phyloP scores from a whole-genome alignment of 2,113 vertebrate species.

The Panthera uncia region DNA sequence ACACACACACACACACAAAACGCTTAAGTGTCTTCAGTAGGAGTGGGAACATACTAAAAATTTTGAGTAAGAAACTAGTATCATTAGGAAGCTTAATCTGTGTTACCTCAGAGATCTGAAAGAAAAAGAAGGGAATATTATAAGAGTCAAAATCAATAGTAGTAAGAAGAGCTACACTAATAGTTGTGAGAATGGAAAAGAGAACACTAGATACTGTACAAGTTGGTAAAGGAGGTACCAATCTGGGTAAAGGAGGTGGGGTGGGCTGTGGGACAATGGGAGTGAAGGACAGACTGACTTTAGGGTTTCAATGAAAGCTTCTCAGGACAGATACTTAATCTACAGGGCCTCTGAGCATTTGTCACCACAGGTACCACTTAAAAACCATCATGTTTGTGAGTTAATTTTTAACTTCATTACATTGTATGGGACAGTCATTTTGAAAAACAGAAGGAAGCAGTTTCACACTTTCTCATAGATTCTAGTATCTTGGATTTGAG shows the following conservation, averaged over 20 bases:
- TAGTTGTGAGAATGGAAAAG: not conserved
- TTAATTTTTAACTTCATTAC: not conserved
- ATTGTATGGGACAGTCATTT: not conserved
- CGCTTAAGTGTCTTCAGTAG: not conserved
- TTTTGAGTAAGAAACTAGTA: not conserved
- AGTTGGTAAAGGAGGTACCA: not conserved
- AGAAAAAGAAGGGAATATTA: not conserved
- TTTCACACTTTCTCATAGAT: not conserved
- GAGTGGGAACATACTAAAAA: not conserved
- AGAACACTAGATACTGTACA: not conserved
- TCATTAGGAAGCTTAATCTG: not conserved
- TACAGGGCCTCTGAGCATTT: not conserved
- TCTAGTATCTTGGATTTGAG: not conserved
- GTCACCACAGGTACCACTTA: not conserved
- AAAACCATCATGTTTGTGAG: not conserved
- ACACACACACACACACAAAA: not conserved
- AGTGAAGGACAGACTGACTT: not conserved
- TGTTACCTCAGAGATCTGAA: not conserved
- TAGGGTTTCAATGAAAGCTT: not conserved
- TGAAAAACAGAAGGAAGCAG: slow-evolving; percentile 27
- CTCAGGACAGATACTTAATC: not conserved
- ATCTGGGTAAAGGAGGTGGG: not conserved
- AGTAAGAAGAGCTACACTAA: not conserved
- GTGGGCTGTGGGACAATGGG: not conserved
- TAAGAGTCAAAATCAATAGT: not conserved